These are phyloP conservation scores for Drosophila paramelanica DNA, from an alignment of 2,888 invertebrate genomes.

Conservation along the genomic window DNA sequence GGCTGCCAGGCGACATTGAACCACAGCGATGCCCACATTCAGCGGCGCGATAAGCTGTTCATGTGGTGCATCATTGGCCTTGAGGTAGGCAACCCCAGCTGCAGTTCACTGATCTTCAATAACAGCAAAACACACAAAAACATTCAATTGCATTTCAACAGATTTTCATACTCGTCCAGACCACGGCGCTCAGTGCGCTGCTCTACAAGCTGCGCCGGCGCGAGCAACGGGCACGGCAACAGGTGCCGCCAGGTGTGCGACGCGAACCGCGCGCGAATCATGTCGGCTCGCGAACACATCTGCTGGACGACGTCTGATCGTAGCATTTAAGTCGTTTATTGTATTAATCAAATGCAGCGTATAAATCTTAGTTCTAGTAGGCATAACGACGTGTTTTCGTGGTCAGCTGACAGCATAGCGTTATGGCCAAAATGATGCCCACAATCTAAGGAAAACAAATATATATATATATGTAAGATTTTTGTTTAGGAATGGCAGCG, in stretches of 20 bases:
- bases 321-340: conserved; percentile 42
- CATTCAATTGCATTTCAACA: conserved; percentile 15
- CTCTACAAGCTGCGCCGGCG: conserved; percentile 59
- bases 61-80: conserved; percentile 77
- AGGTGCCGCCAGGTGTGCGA: conserved; percentile 62
- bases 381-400: conserved; percentile 74
- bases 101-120: conserved; percentile 33
- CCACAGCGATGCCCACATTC: conserved; percentile 54
- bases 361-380: conserved; percentile 59
- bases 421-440: conserved; percentile 68
- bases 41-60: conserved; percentile 73
- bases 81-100: conserved; percentile 55
- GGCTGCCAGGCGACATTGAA: conserved; percentile 74
- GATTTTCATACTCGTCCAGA: conserved; percentile 66
- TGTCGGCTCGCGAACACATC: conserved; percentile 64
- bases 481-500: not conserved
- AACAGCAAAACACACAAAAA: not conserved
- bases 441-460: conserved; percentile 54
- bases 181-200: conserved; percentile 54
- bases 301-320: conserved; percentile 60
- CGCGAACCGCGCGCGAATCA: conserved; percentile 70
- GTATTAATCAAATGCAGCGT: conserved; percentile 42
- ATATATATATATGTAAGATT: too few species aligned
- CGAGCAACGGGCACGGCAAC: conserved; percentile 40
- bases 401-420: conserved; percentile 75